Base-by-base conservation (phyloP, 2,888 invertebrate species). In the Coremacera marginata region DNA sequence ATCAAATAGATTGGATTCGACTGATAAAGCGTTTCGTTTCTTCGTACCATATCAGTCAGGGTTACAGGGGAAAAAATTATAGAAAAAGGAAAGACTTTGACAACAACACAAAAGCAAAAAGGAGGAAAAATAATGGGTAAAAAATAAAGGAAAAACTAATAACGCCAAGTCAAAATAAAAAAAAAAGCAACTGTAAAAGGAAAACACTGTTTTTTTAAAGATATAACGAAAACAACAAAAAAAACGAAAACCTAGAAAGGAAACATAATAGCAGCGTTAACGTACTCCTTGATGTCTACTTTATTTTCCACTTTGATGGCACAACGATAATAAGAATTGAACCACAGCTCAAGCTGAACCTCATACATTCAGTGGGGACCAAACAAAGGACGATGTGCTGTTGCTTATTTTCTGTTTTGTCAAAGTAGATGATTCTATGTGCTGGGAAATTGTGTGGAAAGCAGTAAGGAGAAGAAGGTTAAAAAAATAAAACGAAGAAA, bases 231-330 rank as follows among this genome's bases (percentile, higher is more conserved):
- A 11, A 25, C 22, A 4, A 68, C 16, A 65, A 19, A 31, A 65
- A 34, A 37, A 34, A 5, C n/a, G 27, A 16, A 67, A 37, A 67
- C 37, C 34, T 67, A 70, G 22, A 52, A 70, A 55, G 52, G 55
- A 62, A 72, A 62, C 27, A 19, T 73, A 73, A 73, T 73, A 73
- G 52, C 51, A 68, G 68, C 51, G 68, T 68, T 68, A 68, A 68
- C 68, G 68, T 68, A 68, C 71, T 25, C 44, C 75, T 70, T 62
- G 70, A 75, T 75, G 70, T 70, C 75, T 75, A 62, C 62, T 75
- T 75, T 68, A 70, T 75, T 70, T 75, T 75, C 68, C 67, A 70
- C 51, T 75, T 75, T 75, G 75, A 70, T 68, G 62, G 70, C 25
- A 25, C 25, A 71, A 65, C 76, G 71, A 76, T 71, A 76, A 76